phyloP scores from a whole-genome alignment of 2,113 vertebrate genomes.

The Casuarius casuarius region DNA sequence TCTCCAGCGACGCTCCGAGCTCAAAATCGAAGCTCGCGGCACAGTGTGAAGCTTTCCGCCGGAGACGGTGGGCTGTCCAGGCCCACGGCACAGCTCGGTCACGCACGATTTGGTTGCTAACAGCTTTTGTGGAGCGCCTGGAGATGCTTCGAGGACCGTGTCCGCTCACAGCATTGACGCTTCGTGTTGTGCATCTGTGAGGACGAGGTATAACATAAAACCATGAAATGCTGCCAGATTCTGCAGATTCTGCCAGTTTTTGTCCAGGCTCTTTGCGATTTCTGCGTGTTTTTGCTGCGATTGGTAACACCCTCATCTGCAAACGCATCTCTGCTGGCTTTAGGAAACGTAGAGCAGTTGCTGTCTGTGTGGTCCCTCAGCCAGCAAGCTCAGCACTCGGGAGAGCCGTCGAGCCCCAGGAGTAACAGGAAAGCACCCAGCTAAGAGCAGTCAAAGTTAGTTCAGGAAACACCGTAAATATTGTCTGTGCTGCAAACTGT shows the following conservation, averaged over 20 bases:
- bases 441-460: neutral
- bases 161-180: neutral
- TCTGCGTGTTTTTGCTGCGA: neutral
- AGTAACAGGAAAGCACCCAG: fast-evolving
- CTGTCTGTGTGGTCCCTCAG: fast-evolving
- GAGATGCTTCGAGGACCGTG: neutral
- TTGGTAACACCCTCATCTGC: neutral
- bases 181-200: fast-evolving
- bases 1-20: too few relatives aligned
- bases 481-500: fast-evolving
- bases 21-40: too few relatives aligned
- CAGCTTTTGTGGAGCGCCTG: neutral
- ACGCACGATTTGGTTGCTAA: too few relatives aligned
- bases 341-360: neutral
- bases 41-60: too few relatives aligned
- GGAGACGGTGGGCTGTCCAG: too few relatives aligned
- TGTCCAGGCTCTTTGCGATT: neutral
- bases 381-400: neutral
- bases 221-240: too few relatives aligned
- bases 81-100: too few relatives aligned
- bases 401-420: neutral
- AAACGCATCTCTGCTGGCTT: neutral
- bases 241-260: neutral
- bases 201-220: neutral
- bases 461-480: fast-evolving